Evolutionary conservation across 1,140 invertebrate genomes (phyloP).

Genomic region (Tetragonula clypearis): DNA sequence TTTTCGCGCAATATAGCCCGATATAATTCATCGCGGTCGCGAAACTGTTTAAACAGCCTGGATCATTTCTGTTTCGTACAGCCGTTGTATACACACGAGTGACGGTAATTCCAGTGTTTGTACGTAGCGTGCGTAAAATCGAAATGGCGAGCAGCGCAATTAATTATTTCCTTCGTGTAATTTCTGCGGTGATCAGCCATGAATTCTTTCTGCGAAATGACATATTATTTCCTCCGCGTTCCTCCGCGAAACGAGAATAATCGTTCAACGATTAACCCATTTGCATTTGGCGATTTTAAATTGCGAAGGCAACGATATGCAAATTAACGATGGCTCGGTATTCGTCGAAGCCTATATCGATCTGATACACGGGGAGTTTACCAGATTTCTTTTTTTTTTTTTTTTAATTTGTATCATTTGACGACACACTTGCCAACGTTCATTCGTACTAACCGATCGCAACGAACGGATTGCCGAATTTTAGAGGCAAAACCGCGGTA

Average conservation of each 20-base stretch:
- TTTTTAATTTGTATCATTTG: no score
- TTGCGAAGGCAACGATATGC: no score
- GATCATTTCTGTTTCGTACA: not conserved
- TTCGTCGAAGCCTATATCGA: no score
- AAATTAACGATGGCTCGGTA: no score
- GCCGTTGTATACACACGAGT: not conserved
- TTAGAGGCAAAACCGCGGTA: no score
- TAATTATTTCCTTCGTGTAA: conserved; percentile 31
- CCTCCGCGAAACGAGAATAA: not conserved
- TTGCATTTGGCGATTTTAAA: no score
- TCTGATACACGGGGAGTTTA: no score
- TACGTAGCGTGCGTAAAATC: not conserved
- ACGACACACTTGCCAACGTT: no score
- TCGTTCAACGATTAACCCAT: not conserved
- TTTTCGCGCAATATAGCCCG: not conserved
- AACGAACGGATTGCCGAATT: no score
- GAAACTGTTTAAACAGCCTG: conserved; percentile 14
- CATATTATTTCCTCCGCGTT: not conserved
- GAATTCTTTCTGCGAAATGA: not conserved
- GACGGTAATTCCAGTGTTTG: not conserved
- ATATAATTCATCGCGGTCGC: conserved; percentile 3
- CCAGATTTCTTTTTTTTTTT: no score
- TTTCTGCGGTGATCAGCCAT: not conserved
- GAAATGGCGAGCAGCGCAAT: conserved; percentile 1
- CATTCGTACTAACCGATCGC: no score